Conservation (phyloP, 2,113 vertebrate genomes). For the Nycticebus coucang region DNA sequence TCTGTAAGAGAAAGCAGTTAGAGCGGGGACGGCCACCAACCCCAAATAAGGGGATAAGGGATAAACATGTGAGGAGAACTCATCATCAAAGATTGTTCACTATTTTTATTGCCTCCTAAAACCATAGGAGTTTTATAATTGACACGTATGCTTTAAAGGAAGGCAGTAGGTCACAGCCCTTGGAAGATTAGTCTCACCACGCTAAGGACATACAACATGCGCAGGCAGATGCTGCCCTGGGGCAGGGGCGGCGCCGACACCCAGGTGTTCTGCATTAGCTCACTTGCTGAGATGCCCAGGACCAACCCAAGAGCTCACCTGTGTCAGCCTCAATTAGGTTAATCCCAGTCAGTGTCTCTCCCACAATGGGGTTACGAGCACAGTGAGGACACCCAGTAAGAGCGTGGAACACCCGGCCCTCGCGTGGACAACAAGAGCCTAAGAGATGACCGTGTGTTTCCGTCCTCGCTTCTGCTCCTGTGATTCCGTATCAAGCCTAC, state of each 20-base stretch:
- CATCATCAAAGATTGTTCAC: not conserved
- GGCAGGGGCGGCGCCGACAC: too few species aligned
- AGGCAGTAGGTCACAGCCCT: not conserved
- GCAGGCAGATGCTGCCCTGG: too few species aligned
- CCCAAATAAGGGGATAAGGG: not conserved
- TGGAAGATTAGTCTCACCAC: not conserved
- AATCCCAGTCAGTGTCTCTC: not conserved
- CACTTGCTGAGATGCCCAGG: not conserved
- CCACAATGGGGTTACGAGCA: not conserved
- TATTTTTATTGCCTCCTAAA: not conserved
- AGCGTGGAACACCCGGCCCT: not conserved
- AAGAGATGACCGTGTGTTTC: not conserved
- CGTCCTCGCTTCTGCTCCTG: not conserved
- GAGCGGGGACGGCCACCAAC: not conserved
- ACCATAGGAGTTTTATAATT: not conserved
- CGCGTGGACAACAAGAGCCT: not conserved
- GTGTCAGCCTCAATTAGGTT: not conserved
- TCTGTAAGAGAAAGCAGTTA: not conserved
- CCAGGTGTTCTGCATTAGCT: not conserved
- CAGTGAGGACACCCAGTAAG: not conserved
- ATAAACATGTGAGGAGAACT: not conserved
- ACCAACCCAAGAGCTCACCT: not conserved
- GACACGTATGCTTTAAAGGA: not conserved
- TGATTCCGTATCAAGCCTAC: not conserved
- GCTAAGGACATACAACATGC: not conserved